A percentile compares a stretch with the other conserved stretches of the same genome.
Evolutionary conservation across 2,797 vertebrate species (phyloP).

Genomic region (Microctenopoma steveboyesi): DNA sequence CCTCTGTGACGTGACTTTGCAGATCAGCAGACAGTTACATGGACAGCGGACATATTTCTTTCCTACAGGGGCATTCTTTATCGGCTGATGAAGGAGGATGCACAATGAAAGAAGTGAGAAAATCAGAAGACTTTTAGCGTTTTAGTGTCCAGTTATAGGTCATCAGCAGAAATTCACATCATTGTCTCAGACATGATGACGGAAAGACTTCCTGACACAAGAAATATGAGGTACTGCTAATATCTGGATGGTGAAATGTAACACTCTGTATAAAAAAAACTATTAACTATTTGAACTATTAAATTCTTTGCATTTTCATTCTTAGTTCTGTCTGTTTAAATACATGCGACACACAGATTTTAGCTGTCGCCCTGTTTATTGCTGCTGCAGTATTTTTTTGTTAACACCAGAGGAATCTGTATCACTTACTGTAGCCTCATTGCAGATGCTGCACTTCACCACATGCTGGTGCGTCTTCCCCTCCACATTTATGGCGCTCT

Average conservation of each 20-base stretch:
- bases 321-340: background rate
- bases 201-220: background rate
- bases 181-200: background rate
- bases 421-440: constrained; percentile 89
- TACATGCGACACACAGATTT: too few relatives aligned
- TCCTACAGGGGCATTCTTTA: constrained; percentile 90
- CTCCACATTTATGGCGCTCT: constrained; percentile 88
- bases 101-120: background rate
- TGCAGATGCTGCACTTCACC: constrained; percentile 90
- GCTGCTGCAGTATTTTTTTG: too few relatives aligned
- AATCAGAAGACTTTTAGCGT: background rate
- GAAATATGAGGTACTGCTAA: background rate
- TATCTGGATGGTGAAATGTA: background rate
- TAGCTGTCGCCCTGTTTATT: too few relatives aligned
- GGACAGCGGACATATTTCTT: constrained; percentile 94
- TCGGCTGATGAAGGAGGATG: constrained; percentile 85
- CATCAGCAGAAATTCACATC: background rate
- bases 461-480: constrained; percentile 85
- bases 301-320: too few relatives aligned
- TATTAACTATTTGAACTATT: too few relatives aligned
- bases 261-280: background rate
- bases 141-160: background rate
- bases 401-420: background rate
- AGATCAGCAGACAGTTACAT: constrained; percentile 93
- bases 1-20: constrained; percentile 90